Conservation (phyloP, 2,888 invertebrate species). For the Pyrocoelia pectoralis region DNA sequence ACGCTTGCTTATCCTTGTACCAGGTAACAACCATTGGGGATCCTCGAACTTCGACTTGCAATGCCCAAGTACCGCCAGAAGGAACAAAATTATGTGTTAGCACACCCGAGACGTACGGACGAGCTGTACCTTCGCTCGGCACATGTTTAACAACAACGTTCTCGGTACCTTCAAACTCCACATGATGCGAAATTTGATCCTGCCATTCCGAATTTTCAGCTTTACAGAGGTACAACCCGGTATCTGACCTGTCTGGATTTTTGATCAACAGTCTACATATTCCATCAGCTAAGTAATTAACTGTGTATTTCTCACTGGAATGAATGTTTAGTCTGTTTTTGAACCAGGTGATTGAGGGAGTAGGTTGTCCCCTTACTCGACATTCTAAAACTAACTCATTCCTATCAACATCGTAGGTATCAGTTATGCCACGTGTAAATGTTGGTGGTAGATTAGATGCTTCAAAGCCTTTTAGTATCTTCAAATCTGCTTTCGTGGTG, state of each 20-base stretch:
- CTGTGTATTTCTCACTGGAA: conserved; percentile 67
- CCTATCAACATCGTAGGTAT: conserved; percentile 74
- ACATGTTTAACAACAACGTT: conserved; percentile 58
- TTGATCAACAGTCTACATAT: conserved; percentile 74
- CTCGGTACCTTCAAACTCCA: conserved; percentile 66
- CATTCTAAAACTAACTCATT: conserved; percentile 82
- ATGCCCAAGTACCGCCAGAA: conserved; percentile 79
- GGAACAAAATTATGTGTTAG: conserved; percentile 77
- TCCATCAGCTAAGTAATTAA: conserved; percentile 76
- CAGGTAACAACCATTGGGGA: conserved; percentile 78
- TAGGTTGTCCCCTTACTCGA: conserved; percentile 77
- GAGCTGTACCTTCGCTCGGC: conserved; percentile 46
- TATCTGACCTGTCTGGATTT: conserved; percentile 72
- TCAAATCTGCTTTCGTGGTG: conserved; percentile 74
- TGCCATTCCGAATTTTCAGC: conserved; percentile 77
- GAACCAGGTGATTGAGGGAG: conserved; percentile 78
- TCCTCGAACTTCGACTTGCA: conserved; percentile 82
- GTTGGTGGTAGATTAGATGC: conserved; percentile 74
- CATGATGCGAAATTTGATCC: conserved; percentile 77
- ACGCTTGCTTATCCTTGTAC: conserved; percentile 69
- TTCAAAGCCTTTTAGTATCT: conserved; percentile 78
- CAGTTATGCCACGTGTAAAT: conserved; percentile 75
- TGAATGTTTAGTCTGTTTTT: conserved; percentile 71
- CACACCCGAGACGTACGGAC: conserved; percentile 74
- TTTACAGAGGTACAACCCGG: conserved; percentile 77